A percentile compares a stretch with the other conserved stretches of the same genome.
Conservation (phyloP, 1,140 invertebrate genomes). For the Ips typographus region DNA sequence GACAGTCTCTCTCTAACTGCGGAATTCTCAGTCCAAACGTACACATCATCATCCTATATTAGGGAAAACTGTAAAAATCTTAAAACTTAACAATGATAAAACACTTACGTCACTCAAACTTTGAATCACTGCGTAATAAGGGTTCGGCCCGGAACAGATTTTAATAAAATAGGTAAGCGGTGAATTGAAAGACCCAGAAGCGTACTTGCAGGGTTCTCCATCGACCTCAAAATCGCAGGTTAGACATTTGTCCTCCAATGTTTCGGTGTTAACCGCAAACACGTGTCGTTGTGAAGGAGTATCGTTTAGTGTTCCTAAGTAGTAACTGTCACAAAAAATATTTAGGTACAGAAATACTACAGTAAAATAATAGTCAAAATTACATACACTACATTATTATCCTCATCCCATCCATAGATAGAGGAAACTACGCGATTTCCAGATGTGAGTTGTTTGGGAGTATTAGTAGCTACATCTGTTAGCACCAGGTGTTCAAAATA, state of each 20-base stretch:
- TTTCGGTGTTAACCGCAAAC: slow-evolving; percentile 55
- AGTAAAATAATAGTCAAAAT: neutral
- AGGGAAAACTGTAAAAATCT: slow-evolving; percentile 7
- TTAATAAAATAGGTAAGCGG: slow-evolving; percentile 67
- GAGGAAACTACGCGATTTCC: slow-evolving; percentile 75
- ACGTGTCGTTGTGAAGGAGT: slow-evolving; percentile 64
- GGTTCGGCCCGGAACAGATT: slow-evolving; percentile 70
- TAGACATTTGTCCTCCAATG: slow-evolving; percentile 58
- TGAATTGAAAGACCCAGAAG: slow-evolving; percentile 68
- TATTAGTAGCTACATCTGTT: slow-evolving; percentile 50
- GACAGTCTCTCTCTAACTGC: slow-evolving; percentile 59
- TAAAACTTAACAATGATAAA: neutral
- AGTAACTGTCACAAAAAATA: slow-evolving; percentile 60
- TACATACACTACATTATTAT: slow-evolving; percentile 65
- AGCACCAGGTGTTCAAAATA: slow-evolving; percentile 69
- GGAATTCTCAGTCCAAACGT: slow-evolving; percentile 67
- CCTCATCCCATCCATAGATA: slow-evolving; percentile 76
- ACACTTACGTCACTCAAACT: slow-evolving; percentile 39
- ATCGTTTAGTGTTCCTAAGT: slow-evolving; percentile 60
- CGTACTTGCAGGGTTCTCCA: slow-evolving; percentile 62
- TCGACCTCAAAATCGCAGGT: slow-evolving; percentile 55
- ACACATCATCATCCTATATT: slow-evolving; percentile 34
- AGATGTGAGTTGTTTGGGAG: slow-evolving; percentile 60
- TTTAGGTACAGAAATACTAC: neutral
- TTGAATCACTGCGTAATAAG: slow-evolving; percentile 41